phyloP scores from a whole-genome alignment of 2,888 invertebrate species.

The Drosophila mettleri region DNA sequence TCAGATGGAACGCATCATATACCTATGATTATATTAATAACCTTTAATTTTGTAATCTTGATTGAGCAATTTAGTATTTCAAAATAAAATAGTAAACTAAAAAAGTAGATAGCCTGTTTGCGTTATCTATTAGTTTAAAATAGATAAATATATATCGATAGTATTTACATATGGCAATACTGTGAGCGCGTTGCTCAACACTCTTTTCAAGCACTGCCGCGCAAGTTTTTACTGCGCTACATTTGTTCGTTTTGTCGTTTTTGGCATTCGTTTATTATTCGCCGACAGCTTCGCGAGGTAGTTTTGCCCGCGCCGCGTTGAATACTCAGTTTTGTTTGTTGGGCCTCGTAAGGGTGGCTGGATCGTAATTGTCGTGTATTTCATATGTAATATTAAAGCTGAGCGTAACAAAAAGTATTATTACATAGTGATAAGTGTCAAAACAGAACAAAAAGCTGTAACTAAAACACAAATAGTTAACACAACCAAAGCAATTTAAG shows the following conservation, averaged over 20 bases:
- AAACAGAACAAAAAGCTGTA: slow-evolving; percentile 23
- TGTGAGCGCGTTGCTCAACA: slow-evolving; percentile 12
- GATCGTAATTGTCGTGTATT: slow-evolving; percentile 45
- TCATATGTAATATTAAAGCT: slow-evolving; percentile 29
- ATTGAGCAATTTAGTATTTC: background rate
- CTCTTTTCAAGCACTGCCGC: slow-evolving; percentile 34
- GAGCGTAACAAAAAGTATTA: slow-evolving; percentile 54
- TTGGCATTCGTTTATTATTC: slow-evolving; percentile 50
- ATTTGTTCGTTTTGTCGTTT: slow-evolving; percentile 23
- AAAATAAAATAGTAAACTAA: background rate
- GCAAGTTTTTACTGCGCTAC: slow-evolving; percentile 23
- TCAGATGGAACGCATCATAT: slow-evolving; percentile 15
- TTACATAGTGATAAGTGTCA: slow-evolving; percentile 54
- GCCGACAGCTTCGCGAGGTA: slow-evolving; percentile 50
- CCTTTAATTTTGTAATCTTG: slow-evolving; percentile 6
- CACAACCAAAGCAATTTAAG: slow-evolving; percentile 51
- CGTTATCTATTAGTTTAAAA: background rate
- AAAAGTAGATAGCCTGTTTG: background rate
- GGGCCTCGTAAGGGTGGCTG: slow-evolving; percentile 38
- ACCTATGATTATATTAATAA: background rate
- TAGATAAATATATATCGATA: background rate
- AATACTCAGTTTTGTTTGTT: slow-evolving; percentile 47
- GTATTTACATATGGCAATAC: slow-evolving; percentile 6
- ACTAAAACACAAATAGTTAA: slow-evolving; percentile 35
- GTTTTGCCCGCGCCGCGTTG: slow-evolving; percentile 42